Conservation (phyloP, 2,888 invertebrate genomes). For the Chrysotoxum bicinctum region DNA sequence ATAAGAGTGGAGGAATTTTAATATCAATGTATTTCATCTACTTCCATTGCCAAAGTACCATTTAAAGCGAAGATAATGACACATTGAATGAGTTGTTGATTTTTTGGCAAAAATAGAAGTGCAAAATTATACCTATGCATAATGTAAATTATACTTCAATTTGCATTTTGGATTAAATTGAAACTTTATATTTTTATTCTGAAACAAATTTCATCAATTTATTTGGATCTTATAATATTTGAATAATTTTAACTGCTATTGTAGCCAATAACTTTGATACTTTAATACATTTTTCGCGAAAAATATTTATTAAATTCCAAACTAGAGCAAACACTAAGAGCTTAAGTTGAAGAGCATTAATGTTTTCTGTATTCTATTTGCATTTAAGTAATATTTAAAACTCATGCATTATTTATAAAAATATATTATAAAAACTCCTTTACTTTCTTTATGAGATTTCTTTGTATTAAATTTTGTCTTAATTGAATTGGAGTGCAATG, state of each 20-base stretch:
- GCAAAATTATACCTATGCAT: not conserved
- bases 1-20: slow-evolving; percentile 33
- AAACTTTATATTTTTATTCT: not conserved
- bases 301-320: slow-evolving; percentile 30
- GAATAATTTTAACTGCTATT: too few relatives aligned
- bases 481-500: slow-evolving; percentile 58
- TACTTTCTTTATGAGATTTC: not conserved
- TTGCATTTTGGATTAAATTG: not conserved
- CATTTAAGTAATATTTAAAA: slow-evolving; percentile 52
- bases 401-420: slow-evolving; percentile 63
- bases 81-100: not conserved
- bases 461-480: not conserved
- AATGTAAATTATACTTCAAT: not conserved
- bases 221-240: too few relatives aligned
- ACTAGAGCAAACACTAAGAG: slow-evolving; percentile 28
- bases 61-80: not conserved
- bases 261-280: not conserved
- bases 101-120: not conserved
- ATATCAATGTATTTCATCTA: not conserved
- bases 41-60: not conserved
- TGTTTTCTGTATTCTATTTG: slow-evolving; percentile 6
- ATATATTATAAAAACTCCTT: slow-evolving; percentile 10
- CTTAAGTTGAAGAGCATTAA: slow-evolving; percentile 38
- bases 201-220: too few relatives aligned
- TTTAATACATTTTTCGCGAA: slow-evolving; percentile 5